Evolutionary conservation across 2,888 invertebrate genomes (phyloP).

Genomic region (Limenitis arthemis): DNA sequence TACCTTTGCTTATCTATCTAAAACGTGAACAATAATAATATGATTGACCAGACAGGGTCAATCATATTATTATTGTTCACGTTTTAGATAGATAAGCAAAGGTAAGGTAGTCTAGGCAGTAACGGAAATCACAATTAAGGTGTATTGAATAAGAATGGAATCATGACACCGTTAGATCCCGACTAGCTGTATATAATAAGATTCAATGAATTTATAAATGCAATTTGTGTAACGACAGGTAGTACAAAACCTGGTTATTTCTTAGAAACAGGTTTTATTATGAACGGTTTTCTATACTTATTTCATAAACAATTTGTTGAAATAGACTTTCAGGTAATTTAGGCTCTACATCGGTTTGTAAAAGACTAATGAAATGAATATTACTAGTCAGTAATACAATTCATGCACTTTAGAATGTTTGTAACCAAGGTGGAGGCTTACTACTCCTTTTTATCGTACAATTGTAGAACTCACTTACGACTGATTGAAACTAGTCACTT

Average conservation of each 20-base stretch:
- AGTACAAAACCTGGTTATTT: conserved; percentile 6
- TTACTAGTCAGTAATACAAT: too few species aligned
- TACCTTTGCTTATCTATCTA: conserved; percentile 51
- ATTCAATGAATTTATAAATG: conserved; percentile 12
- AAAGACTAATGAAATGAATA: too few species aligned
- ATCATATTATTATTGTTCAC: conserved; percentile 63
- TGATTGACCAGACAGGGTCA: conserved; percentile 19
- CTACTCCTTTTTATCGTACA: too few species aligned
- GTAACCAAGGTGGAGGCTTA: too few species aligned
- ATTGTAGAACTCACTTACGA: too few species aligned
- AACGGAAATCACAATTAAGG: conserved; percentile 30
- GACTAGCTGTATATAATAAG: conserved; percentile 23
- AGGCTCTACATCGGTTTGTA: too few species aligned
- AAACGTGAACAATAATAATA: conserved; percentile 67
- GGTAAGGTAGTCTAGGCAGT: conserved; percentile 31
- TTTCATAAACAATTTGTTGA: too few species aligned
- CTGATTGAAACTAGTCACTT: too few species aligned
- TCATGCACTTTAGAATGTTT: too few species aligned
- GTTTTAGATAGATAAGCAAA: conserved; percentile 56
- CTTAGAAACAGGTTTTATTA: background rate
- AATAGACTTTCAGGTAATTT: too few species aligned
- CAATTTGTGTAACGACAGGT: conserved; percentile 13
- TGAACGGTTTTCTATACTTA: too few species aligned
- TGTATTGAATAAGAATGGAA: conserved; percentile 24
- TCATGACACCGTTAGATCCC: conserved; percentile 18